Evolutionary conservation across 2,888 invertebrate species (phyloP), one percentile per base, ranked within the genome.

Genomic region (Stenodema calcarata): DNA sequence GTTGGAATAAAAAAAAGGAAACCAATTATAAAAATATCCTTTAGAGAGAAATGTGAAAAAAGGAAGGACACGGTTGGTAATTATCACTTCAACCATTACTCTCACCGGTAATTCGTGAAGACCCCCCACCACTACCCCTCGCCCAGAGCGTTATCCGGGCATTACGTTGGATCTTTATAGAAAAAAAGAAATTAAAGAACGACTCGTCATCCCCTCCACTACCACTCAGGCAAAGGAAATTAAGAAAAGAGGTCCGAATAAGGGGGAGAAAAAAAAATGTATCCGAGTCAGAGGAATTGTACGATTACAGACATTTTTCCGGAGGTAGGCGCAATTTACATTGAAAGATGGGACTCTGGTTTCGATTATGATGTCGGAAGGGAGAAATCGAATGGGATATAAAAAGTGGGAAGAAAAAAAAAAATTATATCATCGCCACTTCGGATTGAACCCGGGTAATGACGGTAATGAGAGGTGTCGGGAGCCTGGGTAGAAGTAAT

Each of bases 11-110:
- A 78, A 78, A 78, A n/a, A 76, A 23, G 14, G 44, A 44, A 78
- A 78, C 78, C 78, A 78, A 78, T 78, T 47, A 80, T 80, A 80
- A 80, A 80, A 47, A 80, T 30, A 80, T 50, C 47, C 54, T 80
- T 54, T 18, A 35, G 80, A 27, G 35, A 80, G 44, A 54, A 80
- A 80, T 54, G 30, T n/a, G 54, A 30, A 80, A 47, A 80, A 54
- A 54, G 79, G 79, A 79, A 23, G 54, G 80, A 78, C 78, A 78
- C 23, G 44, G 78, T 44, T 23, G 78, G 44, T 78, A 78, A 78
- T 78, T 78, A 78, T 78, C 78, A 50, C 28, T 27, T 23, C 80
- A 44, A 47, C 47, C 80, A 73, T 80, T 50, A 80, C 30, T 54
- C 54, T 30, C 42, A 76, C 44, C 78, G 80, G 73, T 35, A 73